Conservation (phyloP, 2,888 invertebrate species). For the Tinea pellionella region DNA sequence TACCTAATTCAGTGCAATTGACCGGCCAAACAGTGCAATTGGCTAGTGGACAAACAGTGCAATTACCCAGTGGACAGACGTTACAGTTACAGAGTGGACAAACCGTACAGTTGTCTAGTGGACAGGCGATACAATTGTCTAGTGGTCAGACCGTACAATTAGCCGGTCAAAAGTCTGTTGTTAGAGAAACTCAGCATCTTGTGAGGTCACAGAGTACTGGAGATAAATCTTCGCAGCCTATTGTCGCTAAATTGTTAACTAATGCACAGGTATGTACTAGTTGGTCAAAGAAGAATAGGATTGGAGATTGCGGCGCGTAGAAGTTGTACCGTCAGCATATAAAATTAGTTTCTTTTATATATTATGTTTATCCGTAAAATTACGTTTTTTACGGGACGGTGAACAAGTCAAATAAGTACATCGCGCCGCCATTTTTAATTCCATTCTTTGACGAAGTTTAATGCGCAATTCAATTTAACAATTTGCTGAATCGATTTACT, state of each 20-base stretch:
- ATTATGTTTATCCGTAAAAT: no score
- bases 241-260: slow-evolving; percentile 79
- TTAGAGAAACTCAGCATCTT: slow-evolving; percentile 31
- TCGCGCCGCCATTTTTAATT: no score
- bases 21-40: slow-evolving; percentile 49
- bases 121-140: slow-evolving; percentile 54
- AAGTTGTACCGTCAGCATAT: no score
- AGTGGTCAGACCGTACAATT: slow-evolving; percentile 48
- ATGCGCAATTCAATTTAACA: not conserved
- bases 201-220: slow-evolving; percentile 40
- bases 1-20: slow-evolving; percentile 40
- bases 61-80: slow-evolving; percentile 31
- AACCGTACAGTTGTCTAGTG: slow-evolving; percentile 51
- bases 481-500: not conserved
- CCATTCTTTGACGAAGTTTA: no score
- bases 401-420: no score
- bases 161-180: slow-evolving; percentile 30
- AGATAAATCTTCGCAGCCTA: slow-evolving; percentile 62
- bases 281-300: no score
- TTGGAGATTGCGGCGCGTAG: no score
- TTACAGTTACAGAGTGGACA: slow-evolving; percentile 33
- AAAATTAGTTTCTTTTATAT: no score
- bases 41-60: slow-evolving; percentile 39
- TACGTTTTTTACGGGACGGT: no score
- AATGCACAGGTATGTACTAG: slow-evolving; percentile 73